Evolutionary conservation across 1,140 invertebrate genomes (phyloP).

Genomic region (Batillaria attramentaria): DNA sequence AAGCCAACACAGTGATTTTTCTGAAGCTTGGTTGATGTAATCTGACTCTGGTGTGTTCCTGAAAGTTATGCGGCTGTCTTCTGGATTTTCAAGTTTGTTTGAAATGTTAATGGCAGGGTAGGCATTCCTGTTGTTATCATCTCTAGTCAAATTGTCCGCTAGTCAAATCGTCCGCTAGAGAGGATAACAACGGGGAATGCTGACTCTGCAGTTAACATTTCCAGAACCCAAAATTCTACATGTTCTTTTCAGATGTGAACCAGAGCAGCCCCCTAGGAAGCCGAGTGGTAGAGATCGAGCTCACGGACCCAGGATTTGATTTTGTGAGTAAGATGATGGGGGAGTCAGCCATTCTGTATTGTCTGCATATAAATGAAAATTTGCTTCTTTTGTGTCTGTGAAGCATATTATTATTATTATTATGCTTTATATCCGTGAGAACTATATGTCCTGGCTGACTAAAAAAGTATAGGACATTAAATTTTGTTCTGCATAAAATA

Average conservation of each 20-base stretch:
- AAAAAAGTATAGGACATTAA: neutral
- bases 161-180: too few species aligned
- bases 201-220: too few species aligned
- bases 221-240: too few species aligned
- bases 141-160: neutral
- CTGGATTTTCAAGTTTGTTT: neutral
- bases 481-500: neutral
- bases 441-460: neutral
- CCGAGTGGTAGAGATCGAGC: slow-evolving; percentile 24
- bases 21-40: too few species aligned
- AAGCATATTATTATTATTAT: neutral
- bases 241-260: slow-evolving; percentile 28
- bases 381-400: neutral
- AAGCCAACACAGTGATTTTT: too few species aligned
- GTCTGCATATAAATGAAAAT: neutral
- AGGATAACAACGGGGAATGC: too few species aligned
- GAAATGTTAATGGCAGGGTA: neutral
- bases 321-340: slow-evolving; percentile 31
- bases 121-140: neutral
- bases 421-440: neutral
- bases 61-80: neutral
- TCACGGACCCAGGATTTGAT: slow-evolving; percentile 26
- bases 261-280: slow-evolving; percentile 23
- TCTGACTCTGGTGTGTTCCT: too few species aligned
- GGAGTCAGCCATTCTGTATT: too few species aligned